Conservation (phyloP, 2,797 vertebrate genomes). For the Sebastes matsubarae region DNA sequence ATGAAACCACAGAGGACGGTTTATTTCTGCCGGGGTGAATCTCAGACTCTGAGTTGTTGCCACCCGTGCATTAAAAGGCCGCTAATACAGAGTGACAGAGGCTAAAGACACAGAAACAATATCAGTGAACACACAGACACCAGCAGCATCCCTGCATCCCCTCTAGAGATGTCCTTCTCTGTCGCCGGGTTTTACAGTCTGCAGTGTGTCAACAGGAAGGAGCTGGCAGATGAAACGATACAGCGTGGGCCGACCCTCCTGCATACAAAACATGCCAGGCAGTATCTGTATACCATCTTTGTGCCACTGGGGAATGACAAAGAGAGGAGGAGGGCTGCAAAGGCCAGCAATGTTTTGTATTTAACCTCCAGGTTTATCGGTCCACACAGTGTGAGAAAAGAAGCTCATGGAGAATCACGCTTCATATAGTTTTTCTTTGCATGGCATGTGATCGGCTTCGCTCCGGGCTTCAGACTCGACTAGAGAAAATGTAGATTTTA, state of each 20-base stretch:
- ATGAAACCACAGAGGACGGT: constrained; percentile 37
- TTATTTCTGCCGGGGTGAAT: constrained; percentile 37
- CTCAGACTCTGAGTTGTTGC: neutral
- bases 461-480: neutral
- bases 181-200: neutral
- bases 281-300: constrained; percentile 38
- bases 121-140: neutral
- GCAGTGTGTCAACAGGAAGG: constrained; percentile 58
- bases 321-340: neutral
- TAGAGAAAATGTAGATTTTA: constrained; percentile 3
- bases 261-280: constrained; percentile 56
- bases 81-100: constrained; percentile 46
- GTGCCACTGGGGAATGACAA: constrained; percentile 3
- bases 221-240: constrained; percentile 56
- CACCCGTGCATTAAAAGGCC: neutral
- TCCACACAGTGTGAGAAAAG: constrained; percentile 2
- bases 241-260: constrained; percentile 16
- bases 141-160: constrained; percentile 11
- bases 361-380: constrained; percentile 14
- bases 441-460: neutral
- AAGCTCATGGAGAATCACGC: neutral
- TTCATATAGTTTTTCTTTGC: neutral
- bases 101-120: constrained; percentile 39
- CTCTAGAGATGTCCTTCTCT: constrained; percentile 17
- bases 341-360: neutral